Evolutionary conservation across 2,797 vertebrate genomes (phyloP), one percentile per base, ranked within the genome.

Genomic region (Molossus alvarezi): DNA sequence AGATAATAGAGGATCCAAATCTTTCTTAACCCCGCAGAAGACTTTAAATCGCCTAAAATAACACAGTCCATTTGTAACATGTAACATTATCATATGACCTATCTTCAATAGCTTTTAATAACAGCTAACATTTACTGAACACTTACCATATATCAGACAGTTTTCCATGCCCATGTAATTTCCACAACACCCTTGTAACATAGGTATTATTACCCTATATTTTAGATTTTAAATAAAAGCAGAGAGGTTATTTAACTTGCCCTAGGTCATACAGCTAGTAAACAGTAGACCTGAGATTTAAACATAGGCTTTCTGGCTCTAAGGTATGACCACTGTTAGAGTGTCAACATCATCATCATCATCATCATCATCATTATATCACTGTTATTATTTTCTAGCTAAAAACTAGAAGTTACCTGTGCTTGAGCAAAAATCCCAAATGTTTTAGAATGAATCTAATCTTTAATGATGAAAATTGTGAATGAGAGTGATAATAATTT

Each of bases 101-200:
- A 81, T 69, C 83, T 76, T 86, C 79, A 76, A 62, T 12, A 82
- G 53, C 9, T 81, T 85, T 92, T 77, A 84, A 69, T 84, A 93
- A 76, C 20, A 71, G 45, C 7, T 17, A 62, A 82, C 53, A 67
- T 37, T 85, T 81, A 33, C 62, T 64, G 57, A 94, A 76, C n/a
- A 82, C 12, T 93, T 51, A 14, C 3, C 41, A 41, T 41, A 3
- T 64, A 41, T 23, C 18, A 20, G 25, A 51, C 33, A 33, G 25
- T 55, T 95, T 86, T 64, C 45, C 25, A 37, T 0, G 3, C 18
- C 13, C 29, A 23, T 14, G 17, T 55, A 73, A 60, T 90, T 85
- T 82, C 41, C 15, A 51, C 13, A 65, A 51, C 21, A 76, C 8
- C 13, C 55, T 15, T 25, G 1, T 48, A 27, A 71, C 2, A 21